Percentiles rank a stretch among this genome's conserved stretches.
Conservation (phyloP, 2,797 vertebrate genomes). For the Darevskia nairensis region DNA sequence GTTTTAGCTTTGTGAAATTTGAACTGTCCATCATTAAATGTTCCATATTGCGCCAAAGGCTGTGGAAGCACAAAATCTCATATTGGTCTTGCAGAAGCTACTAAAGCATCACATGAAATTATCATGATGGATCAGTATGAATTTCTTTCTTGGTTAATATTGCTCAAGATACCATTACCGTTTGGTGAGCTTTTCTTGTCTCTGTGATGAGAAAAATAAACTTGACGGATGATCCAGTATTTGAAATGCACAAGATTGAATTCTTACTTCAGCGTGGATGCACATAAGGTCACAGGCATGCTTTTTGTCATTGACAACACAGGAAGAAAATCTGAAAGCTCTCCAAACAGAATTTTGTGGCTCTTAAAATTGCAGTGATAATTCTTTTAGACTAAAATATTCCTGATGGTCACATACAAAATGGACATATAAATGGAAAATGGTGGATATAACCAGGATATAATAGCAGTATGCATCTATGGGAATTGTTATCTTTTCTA, state of each 20-base stretch:
- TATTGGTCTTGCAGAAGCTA: background rate
- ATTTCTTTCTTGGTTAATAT: background rate
- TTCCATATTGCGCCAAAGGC: background rate
- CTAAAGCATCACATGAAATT: background rate
- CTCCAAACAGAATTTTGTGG: background rate
- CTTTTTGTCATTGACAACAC: conserved; percentile 2
- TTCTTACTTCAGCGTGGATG: background rate
- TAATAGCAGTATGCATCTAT: background rate
- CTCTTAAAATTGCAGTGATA: background rate
- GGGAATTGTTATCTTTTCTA: background rate
- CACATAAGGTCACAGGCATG: background rate
- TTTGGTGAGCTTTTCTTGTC: background rate
- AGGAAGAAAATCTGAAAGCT: background rate
- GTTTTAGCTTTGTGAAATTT: background rate
- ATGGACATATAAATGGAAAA: background rate
- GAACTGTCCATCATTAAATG: background rate
- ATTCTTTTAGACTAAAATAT: background rate
- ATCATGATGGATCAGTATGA: background rate
- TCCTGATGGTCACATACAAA: background rate
- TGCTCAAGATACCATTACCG: background rate
- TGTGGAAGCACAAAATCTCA: background rate
- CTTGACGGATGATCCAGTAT: background rate
- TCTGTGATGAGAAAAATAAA: background rate
- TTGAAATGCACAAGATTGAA: background rate
- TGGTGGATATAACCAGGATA: background rate